Percentiles rank a stretch among this genome's conserved stretches.
Conservation (phyloP, 2,113 vertebrate genomes). For the Python bivittatus region DNA sequence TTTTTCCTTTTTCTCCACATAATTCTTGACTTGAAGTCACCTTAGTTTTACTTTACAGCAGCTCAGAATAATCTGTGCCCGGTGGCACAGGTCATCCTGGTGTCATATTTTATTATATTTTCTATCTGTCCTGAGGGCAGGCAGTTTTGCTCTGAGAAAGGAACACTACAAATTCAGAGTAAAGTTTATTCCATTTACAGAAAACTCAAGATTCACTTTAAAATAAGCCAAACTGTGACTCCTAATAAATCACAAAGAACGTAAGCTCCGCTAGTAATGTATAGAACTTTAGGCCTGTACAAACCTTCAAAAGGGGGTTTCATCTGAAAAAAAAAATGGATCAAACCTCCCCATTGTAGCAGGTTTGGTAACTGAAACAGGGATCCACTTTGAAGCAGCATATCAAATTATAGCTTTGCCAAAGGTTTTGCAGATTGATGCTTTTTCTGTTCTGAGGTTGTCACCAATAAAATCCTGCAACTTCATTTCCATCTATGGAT, state of each 20-base stretch:
- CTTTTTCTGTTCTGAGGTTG: too few species aligned
- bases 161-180: conserved; percentile 46
- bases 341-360: too few species aligned
- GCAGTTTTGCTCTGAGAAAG: conserved; percentile 45
- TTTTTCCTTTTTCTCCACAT: background rate
- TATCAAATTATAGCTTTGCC: too few species aligned
- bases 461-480: too few species aligned
- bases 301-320: too few species aligned
- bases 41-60: background rate
- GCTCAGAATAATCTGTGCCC: background rate
- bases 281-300: too few species aligned
- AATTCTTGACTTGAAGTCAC: background rate
- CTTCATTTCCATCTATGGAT: too few species aligned
- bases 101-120: background rate
- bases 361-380: too few species aligned
- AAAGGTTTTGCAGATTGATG: too few species aligned
- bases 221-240: conserved; percentile 53
- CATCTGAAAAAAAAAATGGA: too few species aligned
- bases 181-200: conserved; percentile 47
- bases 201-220: conserved; percentile 45
- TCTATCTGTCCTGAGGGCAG: conserved; percentile 18
- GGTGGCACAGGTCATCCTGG: too few species aligned
- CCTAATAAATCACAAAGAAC: conserved; percentile 51
- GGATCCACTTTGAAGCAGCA: too few species aligned
- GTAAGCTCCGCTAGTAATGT: conserved; percentile 37